Percentiles rank a stretch among this genome's conserved stretches.
phyloP scores from a whole-genome alignment of 2,113 vertebrate species.

The Lathamus discolor region DNA sequence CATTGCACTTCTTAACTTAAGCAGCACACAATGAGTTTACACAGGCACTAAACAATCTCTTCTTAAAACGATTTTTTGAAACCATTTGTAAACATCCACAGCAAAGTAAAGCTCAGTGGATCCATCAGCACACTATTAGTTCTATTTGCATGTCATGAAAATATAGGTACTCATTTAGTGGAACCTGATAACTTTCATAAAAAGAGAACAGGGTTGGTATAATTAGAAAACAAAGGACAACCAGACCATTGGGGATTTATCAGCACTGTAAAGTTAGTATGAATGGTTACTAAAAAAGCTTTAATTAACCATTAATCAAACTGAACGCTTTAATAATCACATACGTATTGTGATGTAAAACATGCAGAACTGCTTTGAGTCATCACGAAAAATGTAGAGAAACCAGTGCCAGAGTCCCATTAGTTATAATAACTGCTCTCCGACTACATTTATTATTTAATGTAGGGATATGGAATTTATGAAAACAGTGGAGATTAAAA shows the following conservation, averaged over 20 bases:
- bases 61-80: slow-evolving; percentile 39
- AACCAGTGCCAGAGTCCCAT: neutral
- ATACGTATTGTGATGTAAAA: neutral
- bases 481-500: neutral
- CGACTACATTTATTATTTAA: neutral
- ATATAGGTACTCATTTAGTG: neutral
- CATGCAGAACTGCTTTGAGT: neutral
- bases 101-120: neutral
- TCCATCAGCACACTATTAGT: neutral
- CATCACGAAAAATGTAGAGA: neutral
- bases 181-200: neutral
- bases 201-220: neutral
- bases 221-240: neutral
- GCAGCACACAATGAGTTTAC: slow-evolving; percentile 10
- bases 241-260: neutral
- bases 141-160: slow-evolving; percentile 17
- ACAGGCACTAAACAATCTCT: neutral
- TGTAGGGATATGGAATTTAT: neutral
- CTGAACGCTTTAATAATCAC: neutral
- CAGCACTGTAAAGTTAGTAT: neutral
- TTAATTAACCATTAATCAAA: neutral
- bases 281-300: neutral
- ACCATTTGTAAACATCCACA: slow-evolving; percentile 23
- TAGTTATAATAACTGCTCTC: neutral
- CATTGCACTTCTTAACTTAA: slow-evolving; percentile 13